Conservation (phyloP, 2,888 invertebrate species). For the Aleiodes leptofemur region DNA sequence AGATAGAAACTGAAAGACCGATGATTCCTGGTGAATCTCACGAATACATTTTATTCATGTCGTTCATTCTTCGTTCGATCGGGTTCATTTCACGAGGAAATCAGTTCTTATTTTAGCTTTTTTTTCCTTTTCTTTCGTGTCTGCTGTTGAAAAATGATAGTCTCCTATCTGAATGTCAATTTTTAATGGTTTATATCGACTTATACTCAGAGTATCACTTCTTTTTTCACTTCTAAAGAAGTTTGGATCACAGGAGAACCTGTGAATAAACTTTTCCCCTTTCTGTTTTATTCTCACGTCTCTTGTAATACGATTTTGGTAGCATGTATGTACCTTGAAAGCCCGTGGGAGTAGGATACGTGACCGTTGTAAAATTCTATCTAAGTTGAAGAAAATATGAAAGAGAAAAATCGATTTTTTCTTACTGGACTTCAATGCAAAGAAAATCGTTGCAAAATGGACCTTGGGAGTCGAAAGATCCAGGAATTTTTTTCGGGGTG, state of each 20-base stretch:
- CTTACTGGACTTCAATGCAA: no score
- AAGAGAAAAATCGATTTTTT: slow-evolving; percentile 2
- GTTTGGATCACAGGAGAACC: neutral
- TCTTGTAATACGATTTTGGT: slow-evolving; percentile 9
- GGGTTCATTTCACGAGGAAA: slow-evolving; percentile 1
- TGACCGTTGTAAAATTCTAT: slow-evolving; percentile 10
- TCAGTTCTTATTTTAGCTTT: slow-evolving; percentile 5
- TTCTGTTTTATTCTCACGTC: slow-evolving; percentile 10
- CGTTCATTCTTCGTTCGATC: slow-evolving; percentile 34
- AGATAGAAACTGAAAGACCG: slow-evolving; percentile 59
- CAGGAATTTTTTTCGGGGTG: no score
- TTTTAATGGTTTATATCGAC: no score
- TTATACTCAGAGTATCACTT: no score
- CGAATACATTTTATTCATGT: slow-evolving; percentile 47
- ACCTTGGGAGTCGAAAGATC: no score
- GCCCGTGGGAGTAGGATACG: slow-evolving; percentile 7
- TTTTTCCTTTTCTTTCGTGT: neutral
- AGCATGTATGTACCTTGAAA: slow-evolving; percentile 1
- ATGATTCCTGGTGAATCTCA: slow-evolving; percentile 51
- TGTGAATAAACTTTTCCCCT: slow-evolving; percentile 26
- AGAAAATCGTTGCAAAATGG: no score
- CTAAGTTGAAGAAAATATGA: neutral
- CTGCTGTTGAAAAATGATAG: neutral
- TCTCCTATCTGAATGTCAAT: no score
- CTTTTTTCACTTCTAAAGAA: slow-evolving; percentile 13